Evolutionary conservation across 2,797 vertebrate species (phyloP).

Genomic region (Gephyroberyx darwinii): DNA sequence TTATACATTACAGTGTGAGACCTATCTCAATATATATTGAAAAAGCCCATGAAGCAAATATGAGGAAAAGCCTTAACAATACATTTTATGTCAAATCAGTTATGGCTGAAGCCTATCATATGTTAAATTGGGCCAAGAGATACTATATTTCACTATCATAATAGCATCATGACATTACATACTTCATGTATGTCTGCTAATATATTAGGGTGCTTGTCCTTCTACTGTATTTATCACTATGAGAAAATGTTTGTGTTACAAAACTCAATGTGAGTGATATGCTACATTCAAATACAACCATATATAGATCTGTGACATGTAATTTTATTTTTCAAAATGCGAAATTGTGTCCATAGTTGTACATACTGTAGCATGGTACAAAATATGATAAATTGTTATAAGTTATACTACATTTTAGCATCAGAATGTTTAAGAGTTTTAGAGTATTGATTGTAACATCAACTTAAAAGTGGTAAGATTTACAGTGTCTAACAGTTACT

Average conservation of each 20-base stretch:
- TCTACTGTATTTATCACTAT: too few relatives aligned
- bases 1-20: slow-evolving; percentile 17
- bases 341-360: background rate
- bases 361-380: background rate
- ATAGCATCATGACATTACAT: background rate
- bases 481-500: background rate
- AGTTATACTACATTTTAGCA: slow-evolving; percentile 1
- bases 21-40: background rate
- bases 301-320: too few relatives aligned
- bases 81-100: too few relatives aligned
- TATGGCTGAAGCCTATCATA: too few relatives aligned
- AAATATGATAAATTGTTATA: background rate
- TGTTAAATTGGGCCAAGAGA: too few relatives aligned
- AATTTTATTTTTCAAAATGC: too few relatives aligned
- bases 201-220: background rate
- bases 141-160: background rate
- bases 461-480: background rate
- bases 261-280: too few relatives aligned
- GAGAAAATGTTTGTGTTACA: too few relatives aligned
- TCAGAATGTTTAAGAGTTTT: background rate
- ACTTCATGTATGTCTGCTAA: background rate
- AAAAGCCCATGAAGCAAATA: background rate
- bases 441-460: background rate
- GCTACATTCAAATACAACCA: too few relatives aligned
- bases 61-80: background rate